Evolutionary conservation across 2,888 invertebrate species (phyloP).

Genomic region (Buathra laborator): DNA sequence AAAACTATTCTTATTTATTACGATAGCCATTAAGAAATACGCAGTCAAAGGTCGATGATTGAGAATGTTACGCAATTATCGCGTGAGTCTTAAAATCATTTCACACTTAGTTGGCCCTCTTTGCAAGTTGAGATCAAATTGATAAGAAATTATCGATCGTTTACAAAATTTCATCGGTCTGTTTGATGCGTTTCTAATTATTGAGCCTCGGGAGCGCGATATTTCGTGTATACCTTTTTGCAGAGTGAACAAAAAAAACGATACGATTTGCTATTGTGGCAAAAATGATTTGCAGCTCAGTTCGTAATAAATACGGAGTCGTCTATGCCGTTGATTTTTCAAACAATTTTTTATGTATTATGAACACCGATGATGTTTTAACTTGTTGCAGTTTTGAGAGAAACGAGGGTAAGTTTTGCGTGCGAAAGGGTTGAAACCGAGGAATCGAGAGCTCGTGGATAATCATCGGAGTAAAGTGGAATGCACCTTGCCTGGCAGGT

Average conservation of each 20-base stretch:
- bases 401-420: constrained; percentile 4
- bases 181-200: too few species aligned
- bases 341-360: too few species aligned
- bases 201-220: too few species aligned
- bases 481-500: constrained; percentile 69
- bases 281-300: not conserved
- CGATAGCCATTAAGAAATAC: constrained; percentile 47
- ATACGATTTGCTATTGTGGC: not conserved
- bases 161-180: too few species aligned
- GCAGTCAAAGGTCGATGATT: constrained; percentile 19
- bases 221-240: not conserved
- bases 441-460: constrained; percentile 30
- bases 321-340: too few species aligned
- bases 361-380: not conserved
- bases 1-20: constrained; percentile 11
- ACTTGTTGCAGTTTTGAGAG: not conserved
- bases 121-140: too few species aligned
- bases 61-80: not conserved
- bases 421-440: constrained; percentile 40
- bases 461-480: constrained; percentile 67
- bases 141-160: too few species aligned
- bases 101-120: too few species aligned
- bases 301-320: not conserved
- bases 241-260: not conserved
- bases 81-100: not conserved